Evolutionary conservation across 2,113 vertebrate species (phyloP).

Genomic region (Notechis scutatus): DNA sequence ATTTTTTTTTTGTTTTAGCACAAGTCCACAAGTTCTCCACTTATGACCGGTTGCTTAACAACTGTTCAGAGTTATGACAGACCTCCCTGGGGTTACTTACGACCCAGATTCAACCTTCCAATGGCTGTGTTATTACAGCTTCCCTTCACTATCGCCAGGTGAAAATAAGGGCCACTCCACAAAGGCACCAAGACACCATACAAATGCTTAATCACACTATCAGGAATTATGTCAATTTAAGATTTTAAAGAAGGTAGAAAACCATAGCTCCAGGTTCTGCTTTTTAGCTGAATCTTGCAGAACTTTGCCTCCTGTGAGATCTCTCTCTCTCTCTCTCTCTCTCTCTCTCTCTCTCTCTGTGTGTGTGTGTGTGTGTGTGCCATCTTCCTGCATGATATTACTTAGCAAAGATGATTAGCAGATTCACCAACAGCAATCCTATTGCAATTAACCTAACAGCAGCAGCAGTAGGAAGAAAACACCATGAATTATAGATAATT

Average conservation of each 20-base stretch:
- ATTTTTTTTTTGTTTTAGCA: too few relatives aligned
- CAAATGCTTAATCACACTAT: neutral
- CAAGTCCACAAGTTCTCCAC: neutral
- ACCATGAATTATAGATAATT: constrained; percentile 83
- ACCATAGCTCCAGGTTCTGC: neutral
- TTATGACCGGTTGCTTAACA: neutral
- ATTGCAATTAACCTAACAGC: constrained; percentile 85
- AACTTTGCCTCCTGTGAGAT: neutral
- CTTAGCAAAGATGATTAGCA: constrained; percentile 83
- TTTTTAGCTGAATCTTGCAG: neutral
- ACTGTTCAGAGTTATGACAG: neutral
- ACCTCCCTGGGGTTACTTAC: neutral
- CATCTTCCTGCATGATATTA: constrained; percentile 74
- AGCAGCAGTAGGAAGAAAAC: constrained; percentile 78
- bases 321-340: constrained; percentile 60
- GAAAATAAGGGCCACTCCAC: neutral
- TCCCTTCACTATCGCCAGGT: neutral
- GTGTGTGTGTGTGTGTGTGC: constrained; percentile 24
- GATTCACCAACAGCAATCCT: constrained; percentile 87
- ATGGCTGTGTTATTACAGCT: neutral
- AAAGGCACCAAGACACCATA: neutral
- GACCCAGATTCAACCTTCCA: neutral
- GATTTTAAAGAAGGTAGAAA: neutral
- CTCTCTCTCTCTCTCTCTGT: constrained; percentile 66
- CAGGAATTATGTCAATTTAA: neutral